A percentile compares a stretch with the other conserved stretches of the same genome.
phyloP scores from a whole-genome alignment of 2,113 vertebrate genomes.

The Rhodinocichla rosea region DNA sequence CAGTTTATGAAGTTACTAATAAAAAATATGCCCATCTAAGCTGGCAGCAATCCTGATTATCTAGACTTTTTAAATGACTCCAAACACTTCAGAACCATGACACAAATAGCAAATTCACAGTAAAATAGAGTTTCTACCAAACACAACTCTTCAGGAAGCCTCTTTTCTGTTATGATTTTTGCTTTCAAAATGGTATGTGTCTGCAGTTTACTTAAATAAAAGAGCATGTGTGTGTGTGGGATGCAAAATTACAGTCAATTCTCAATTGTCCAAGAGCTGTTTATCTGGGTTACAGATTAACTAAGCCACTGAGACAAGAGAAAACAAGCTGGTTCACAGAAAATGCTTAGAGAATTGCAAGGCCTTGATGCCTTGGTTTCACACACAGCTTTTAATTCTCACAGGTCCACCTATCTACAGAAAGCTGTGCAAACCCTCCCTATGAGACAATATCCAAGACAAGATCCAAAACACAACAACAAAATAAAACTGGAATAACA shows the following conservation, averaged over 20 bases:
- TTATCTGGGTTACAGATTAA: constrained; percentile 60
- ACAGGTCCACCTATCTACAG: neutral
- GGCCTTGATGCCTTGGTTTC: neutral
- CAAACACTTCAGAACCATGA: neutral
- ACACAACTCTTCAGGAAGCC: neutral
- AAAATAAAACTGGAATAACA: neutral
- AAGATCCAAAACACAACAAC: neutral
- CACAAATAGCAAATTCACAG: neutral
- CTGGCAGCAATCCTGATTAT: neutral
- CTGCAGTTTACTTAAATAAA: constrained; percentile 30
- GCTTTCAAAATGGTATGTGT: constrained; percentile 2
- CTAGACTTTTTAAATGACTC: neutral
- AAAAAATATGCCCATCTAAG: neutral
- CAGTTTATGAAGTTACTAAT: neutral
- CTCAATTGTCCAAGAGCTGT: constrained; percentile 38
- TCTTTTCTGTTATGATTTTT: neutral
- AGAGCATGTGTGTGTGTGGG: neutral
- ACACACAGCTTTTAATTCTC: neutral
- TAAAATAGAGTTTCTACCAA: neutral
- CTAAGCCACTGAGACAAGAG: neutral
- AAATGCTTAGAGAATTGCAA: neutral
- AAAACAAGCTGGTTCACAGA: constrained; percentile 28
- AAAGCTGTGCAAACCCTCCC: neutral
- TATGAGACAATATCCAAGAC: neutral
- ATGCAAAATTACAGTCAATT: constrained; percentile 20